Base-by-base conservation (phyloP, 2,888 invertebrate genomes). In the Chalcosyrphus nemorum region DNA sequence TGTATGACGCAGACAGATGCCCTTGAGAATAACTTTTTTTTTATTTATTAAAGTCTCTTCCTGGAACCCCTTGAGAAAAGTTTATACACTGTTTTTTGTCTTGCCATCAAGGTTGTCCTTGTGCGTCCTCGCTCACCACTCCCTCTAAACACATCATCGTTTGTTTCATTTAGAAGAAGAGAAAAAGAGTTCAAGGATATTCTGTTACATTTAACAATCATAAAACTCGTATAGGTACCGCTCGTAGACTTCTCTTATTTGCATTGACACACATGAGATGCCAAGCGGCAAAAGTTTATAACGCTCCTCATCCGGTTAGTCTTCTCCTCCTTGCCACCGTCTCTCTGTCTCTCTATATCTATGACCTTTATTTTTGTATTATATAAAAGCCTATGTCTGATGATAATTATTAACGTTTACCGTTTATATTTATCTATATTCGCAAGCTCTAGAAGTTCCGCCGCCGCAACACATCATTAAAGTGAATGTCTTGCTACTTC, bases 401-500 rank as follows among this genome's bases (percentile, higher is more conserved):
- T 63, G 35, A 21, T 59, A 76, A 66, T 59, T 11, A 59, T 50
- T 32, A 47, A 45, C 59, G 35, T 65, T 57, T 41, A 75, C 75
- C 56, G 57, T 75, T 19, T 65, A 50, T 57, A 52, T 38, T 27
- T 61, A 21, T 80, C 54, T 57, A 29, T 77, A 35, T 77, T 61
- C 54, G 54, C 70, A 74, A 68, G 47, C 41, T 63, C 9, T 47
- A 43, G 65, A 57, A 71, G 63, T 2, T 4, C 4, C 63, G 38
- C 65, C 2, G 4, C 24, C n/a, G 29, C 27, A 54, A 27, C 32
- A 9, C 50, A 56, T 43, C 32, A 70, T 76, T 59, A 71, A 65
- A 61, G 59, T 59, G 81, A 81, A 81, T 59, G 57, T 61, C 57
- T 76, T 19, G 57, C 45, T 17, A 76, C 81, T 81, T 72, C 71